Evolutionary conservation across 1,140 invertebrate species (phyloP), one percentile per base, ranked within the genome.

Genomic region (Orchestia grillus): DNA sequence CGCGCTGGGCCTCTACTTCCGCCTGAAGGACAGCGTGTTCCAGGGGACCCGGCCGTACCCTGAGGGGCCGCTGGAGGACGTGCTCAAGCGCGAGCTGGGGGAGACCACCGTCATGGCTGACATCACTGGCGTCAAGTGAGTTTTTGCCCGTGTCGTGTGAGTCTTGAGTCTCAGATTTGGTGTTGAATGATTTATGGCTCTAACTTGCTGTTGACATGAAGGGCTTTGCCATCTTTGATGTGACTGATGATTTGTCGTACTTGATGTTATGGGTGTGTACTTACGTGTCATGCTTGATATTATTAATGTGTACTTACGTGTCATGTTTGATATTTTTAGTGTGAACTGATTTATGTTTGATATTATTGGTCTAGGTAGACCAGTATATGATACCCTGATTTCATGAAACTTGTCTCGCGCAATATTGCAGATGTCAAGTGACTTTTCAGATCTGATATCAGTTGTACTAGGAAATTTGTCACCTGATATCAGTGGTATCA

Each of bases 21-120:
- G 98, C 62, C 98, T 99, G 97, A 99, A 99, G 97, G 99, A 99
- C 97, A 98, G 98, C 94, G 98, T 99, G 0, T 99, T 99, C 97
- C 98, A 98, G 19, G 99, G 99, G 0, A 98, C 97, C 53, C 97
- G 99, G 91, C 99, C 99, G 0, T 99, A 99, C 97, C 98, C 98
- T 44, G 98, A 99, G 88, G 98, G 99, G 87, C 97, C 98, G 0
- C 98, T 99, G 92, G 99, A 99, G 97, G 98, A 97, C 36, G 98
- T 99, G 77, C 97, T 99, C 43, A 98, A 99, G 97, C 98, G 99
- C 90, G 98, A 98, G 97, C 98, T 99, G 96, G 99, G 99, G 0
- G 98, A 98, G n/a, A 97, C 98, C 16, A 98, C 98, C 62, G 98
- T 98, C 0, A 99, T 99, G 99, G 97, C 98, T 0, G 98, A 99